Evolutionary conservation across 1,140 invertebrate species (phyloP).

Genomic region (Theocolax elegans): DNA sequence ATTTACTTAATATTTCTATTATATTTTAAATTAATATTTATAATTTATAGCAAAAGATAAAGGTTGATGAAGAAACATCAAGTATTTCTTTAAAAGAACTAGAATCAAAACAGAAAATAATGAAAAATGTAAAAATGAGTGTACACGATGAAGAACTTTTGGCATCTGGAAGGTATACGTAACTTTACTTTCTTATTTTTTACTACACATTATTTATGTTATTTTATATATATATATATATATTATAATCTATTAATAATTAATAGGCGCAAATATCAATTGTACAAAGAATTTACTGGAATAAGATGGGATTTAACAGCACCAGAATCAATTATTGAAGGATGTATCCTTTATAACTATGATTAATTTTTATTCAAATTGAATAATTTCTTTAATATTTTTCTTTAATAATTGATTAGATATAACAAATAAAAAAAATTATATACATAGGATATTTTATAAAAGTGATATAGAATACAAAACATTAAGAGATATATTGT

Average conservation of each 20-base stretch:
- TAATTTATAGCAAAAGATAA: slow-evolving; percentile 35
- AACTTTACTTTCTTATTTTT: not conserved
- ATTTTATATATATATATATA: too few species aligned
- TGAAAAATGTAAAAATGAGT: slow-evolving; percentile 42
- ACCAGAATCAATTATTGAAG: slow-evolving; percentile 25
- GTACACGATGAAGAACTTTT: slow-evolving; percentile 43
- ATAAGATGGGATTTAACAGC: slow-evolving; percentile 37
- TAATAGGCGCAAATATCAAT: slow-evolving; percentile 43
- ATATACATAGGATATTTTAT: slow-evolving; percentile 26
- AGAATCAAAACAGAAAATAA: slow-evolving; percentile 35
- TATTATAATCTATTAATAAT: not conserved
- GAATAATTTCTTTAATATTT: slow-evolving; percentile 30
- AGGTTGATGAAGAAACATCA: slow-evolving; percentile 39
- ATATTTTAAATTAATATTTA: not conserved
- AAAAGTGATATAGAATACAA: slow-evolving; percentile 22
- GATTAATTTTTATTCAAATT: slow-evolving; percentile 3
- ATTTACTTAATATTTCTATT: not conserved
- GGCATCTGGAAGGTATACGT: slow-evolving; percentile 47
- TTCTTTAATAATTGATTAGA: slow-evolving; percentile 30
- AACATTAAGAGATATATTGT: slow-evolving; percentile 14
- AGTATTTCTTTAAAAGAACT: slow-evolving; percentile 34
- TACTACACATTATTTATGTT: not conserved
- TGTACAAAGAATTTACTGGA: slow-evolving; percentile 37
- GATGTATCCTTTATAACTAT: slow-evolving; percentile 39
- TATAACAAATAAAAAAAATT: slow-evolving; percentile 42